These are phyloP conservation scores for Cotesia chilonis DNA, from an alignment of 1,140 invertebrate species.

Conservation along the genomic window DNA sequence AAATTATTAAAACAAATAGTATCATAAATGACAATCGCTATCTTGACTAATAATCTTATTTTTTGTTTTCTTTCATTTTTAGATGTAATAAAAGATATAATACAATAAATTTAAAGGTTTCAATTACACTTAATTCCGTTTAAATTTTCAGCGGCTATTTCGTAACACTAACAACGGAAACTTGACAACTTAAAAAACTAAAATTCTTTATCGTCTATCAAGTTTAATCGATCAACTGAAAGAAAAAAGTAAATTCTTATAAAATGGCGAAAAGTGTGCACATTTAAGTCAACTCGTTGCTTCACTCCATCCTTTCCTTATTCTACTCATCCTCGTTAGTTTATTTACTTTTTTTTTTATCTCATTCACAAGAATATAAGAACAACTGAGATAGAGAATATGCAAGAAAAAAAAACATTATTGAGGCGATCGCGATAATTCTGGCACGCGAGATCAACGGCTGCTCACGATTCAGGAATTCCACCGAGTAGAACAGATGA, in stretches of 20 bases:
- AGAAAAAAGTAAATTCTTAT: neutral
- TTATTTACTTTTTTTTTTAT: constrained; percentile 21
- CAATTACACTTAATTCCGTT: too few species aligned
- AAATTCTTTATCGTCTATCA: neutral
- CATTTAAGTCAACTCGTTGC: constrained; percentile 9
- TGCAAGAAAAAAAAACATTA: constrained; percentile 30
- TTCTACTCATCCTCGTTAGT: neutral
- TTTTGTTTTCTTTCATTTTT: too few species aligned
- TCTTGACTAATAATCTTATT: too few species aligned
- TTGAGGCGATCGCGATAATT: constrained; percentile 36
- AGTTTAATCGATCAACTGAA: neutral
- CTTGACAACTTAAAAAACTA: too few species aligned
- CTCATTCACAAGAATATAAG: neutral
- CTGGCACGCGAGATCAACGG: constrained; percentile 37
- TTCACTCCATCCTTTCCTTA: neutral
- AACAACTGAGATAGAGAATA: constrained; percentile 15
- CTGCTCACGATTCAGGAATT: constrained; percentile 34
- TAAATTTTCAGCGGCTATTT: too few species aligned
- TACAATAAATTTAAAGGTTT: too few species aligned
- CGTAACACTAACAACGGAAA: neutral
- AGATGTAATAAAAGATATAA: too few species aligned
- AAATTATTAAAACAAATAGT: too few species aligned
- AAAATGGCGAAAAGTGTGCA: neutral
- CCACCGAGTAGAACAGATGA: constrained; percentile 32
- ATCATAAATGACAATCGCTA: too few species aligned